Evolutionary conservation across 2,113 vertebrate genomes (phyloP), one percentile per base, ranked within the genome.

Genomic region (Notarius quadriscutis): DNA sequence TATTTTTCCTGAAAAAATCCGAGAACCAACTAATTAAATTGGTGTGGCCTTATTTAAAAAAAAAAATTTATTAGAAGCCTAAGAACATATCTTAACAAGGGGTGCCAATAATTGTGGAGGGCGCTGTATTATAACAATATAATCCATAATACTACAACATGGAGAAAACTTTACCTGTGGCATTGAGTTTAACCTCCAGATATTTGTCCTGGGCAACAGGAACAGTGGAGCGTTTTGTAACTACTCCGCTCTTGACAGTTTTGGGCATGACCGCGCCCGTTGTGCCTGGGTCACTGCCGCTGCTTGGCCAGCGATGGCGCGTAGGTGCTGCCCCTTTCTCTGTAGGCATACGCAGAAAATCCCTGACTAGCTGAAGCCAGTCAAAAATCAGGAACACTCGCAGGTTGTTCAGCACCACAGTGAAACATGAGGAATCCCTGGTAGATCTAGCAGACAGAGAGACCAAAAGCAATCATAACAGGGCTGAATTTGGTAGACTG

Each of bases 301-400:
- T 94, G 89, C 95, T 94, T 1, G 88, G 93, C 75, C 92, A 89
- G 48, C 91, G 89, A 48, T 95, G 95, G 1, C 89, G 87, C 58
- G 91, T 53, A 0, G 89, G 88, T 0, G 83, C 83, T 17, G 14
- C 63, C 22, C 4, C 87, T 1, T 93, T 94, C 8, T 97, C 96
- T 7, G 93, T 94, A 0, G 97, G 97, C 58, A 96, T 94, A 0
- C 90, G 94, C 0, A 99, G 91, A 88, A 99, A 99, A 88, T 97
- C 96, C 17, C 94, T 96, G 3, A 99, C 97, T 69, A 98, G 93
- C 48, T 97, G 91, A 34, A 99, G 87, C 98, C 98, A 99, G 91
- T 99, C 98, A 84, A 99, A 99, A 90, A 99, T 99, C 50, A 99
- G 95, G 87, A 99, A 98, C 0, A 99, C 97, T 5, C 98, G 94